These are phyloP conservation scores for Chrysodeixis includens DNA, from an alignment of 2,888 invertebrate species.

Conservation along the genomic window DNA sequence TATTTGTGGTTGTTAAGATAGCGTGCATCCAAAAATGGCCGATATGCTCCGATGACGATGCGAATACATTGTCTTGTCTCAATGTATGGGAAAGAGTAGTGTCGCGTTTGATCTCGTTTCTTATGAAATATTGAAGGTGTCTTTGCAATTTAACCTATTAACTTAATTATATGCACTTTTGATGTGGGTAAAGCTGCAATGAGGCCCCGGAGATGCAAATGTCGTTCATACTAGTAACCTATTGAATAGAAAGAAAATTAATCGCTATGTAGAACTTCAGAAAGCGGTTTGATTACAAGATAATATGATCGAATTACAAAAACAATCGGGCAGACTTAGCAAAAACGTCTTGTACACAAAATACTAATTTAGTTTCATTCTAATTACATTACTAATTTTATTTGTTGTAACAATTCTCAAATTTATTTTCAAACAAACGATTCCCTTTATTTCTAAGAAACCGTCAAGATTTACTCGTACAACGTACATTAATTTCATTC, in stretches of 20 bases:
- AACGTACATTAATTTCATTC: neutral
- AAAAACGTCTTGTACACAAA: too few relatives aligned
- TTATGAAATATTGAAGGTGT: neutral
- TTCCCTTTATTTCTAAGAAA: neutral
- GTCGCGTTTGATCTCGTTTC: conserved; percentile 1
- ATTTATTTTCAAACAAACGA: too few relatives aligned
- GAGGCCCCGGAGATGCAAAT: too few relatives aligned
- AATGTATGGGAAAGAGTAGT: neutral
- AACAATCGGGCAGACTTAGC: too few relatives aligned
- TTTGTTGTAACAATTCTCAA: too few relatives aligned
- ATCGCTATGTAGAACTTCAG: too few relatives aligned
- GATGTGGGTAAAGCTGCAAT: too few relatives aligned
- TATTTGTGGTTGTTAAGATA: too few relatives aligned
- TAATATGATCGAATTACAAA: too few relatives aligned
- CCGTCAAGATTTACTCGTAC: neutral
- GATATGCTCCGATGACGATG: conserved; percentile 55
- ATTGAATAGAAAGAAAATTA: too few relatives aligned
- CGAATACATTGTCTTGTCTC: conserved; percentile 24
- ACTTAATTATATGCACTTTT: neutral
- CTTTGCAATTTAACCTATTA: neutral
- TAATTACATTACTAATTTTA: neutral
- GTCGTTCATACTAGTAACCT: too few relatives aligned
- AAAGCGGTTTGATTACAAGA: too few relatives aligned
- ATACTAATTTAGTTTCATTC: neutral
- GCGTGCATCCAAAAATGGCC: conserved; percentile 62